Base-by-base conservation (phyloP, 1,140 invertebrate species). In the Telenomus remus region DNA sequence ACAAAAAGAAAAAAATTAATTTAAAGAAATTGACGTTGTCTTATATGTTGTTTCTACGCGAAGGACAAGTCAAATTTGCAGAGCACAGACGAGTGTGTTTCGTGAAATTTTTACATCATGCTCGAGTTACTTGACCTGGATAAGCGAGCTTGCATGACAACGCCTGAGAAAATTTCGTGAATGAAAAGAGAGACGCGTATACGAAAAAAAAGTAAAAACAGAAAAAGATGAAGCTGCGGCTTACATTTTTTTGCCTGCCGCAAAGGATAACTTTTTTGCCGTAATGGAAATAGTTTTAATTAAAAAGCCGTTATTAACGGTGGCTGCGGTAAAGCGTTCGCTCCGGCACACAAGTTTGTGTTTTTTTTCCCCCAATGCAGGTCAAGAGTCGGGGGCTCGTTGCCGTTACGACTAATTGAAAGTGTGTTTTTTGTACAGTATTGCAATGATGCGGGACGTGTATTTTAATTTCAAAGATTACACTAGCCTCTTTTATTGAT, bases 401-500 rank as follows among this genome's bases (percentile, higher is more conserved):
- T 11, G 37, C 37, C 8, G 37, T 4, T 27, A 9, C 1, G 42
- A 12, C 35, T 53, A 46, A 66, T 63, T 63, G 63, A 54, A 73
- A 59, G 39, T 37, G 44, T 12, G 54, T 15, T 59, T n/a, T 75
- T 68, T 34, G 39, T 7, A 50, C 39, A 54, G 16, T 13, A 72
- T 54, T 61, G 27, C 56, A 61, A 56, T 64, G 59, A 75, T 66
- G 73, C 55, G 59, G 43, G 53, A 65, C 34, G 60, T 71, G 56
- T 66, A 72, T 43, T 80, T 79, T 69, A 81, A 85, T 81, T 78
- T 70, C 66, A 79, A 80, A 82, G 82, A 83, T 84, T 82, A 78
- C 76, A 82, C 68, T 80, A 80, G 77, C 79, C 75, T 79, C 78
- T 82, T 51, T 82, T 85, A 85, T 85, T 85, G 84, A 84, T 85